These are phyloP conservation scores for Phocoena sinus DNA, from an alignment of 2,113 vertebrate genomes.

Conservation along the genomic window DNA sequence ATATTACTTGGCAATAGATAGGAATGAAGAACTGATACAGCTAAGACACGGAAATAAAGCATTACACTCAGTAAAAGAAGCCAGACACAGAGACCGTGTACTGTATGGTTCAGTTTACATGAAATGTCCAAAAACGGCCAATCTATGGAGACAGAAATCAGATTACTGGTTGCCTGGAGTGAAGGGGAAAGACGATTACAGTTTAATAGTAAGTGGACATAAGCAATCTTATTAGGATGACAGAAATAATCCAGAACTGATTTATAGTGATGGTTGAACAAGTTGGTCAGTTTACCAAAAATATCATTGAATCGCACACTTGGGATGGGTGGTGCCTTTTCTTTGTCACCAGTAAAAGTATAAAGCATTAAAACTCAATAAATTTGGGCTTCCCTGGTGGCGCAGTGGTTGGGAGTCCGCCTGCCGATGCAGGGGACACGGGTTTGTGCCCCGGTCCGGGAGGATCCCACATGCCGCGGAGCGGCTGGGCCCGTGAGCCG, in stretches of 20 bases:
- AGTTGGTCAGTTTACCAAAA: background rate
- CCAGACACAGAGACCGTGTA: background rate
- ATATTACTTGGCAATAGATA: background rate
- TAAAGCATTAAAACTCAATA: background rate
- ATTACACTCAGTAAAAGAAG: background rate
- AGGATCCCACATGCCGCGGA: no score
- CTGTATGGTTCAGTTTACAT: background rate
- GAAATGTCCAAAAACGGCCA: no score
- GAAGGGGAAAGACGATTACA: background rate
- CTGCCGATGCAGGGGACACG: no score
- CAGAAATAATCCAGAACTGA: background rate
- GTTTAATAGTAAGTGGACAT: background rate
- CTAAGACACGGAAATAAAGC: background rate
- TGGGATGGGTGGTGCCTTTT: background rate
- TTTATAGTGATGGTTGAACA: background rate
- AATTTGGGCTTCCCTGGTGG: no score
- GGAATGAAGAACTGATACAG: background rate
- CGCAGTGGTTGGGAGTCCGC: no score
- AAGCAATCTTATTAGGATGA: background rate
- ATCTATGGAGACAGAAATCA: no score
- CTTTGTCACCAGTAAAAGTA: background rate
- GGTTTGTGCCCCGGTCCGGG: no score
- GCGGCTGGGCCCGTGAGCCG: no score
- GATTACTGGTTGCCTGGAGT: background rate
- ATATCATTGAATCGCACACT: background rate